phyloP scores from a whole-genome alignment of 2,113 vertebrate genomes.

The Boleophthalmus pectinirostris region DNA sequence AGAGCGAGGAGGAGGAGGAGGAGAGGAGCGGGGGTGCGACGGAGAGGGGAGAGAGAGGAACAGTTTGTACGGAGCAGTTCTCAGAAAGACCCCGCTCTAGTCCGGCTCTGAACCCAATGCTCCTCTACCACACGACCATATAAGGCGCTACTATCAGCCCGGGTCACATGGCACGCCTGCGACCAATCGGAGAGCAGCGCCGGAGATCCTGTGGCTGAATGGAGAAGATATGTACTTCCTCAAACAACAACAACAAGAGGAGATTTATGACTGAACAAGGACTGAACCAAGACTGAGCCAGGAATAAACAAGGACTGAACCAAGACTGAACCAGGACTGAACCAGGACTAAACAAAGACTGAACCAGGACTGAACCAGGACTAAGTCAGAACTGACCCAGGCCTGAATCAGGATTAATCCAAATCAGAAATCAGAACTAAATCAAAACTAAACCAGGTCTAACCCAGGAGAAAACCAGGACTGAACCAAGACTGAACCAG shows the following conservation, averaged over 20 bases:
- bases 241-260: not conserved
- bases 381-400: not conserved
- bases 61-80: slow-evolving; percentile 57
- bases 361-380: not conserved
- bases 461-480: not conserved
- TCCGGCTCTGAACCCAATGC: slow-evolving; percentile 46
- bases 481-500: not conserved
- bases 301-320: not conserved
- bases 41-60: slow-evolving; percentile 13
- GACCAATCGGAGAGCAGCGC: slow-evolving; percentile 43
- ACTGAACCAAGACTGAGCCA: not conserved
- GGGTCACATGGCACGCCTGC: slow-evolving; percentile 31
- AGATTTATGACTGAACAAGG: not conserved
- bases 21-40: slow-evolving; percentile 16
- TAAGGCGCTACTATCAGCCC: slow-evolving; percentile 61
- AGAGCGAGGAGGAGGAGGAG: too few species aligned
- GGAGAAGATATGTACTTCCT: slow-evolving; percentile 33
- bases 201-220: slow-evolving; percentile 25
- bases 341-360: not conserved
- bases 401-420: not conserved
- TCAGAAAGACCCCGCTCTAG: slow-evolving; percentile 46
- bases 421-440: not conserved
- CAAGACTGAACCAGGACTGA: not conserved
- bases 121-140: slow-evolving; percentile 49
- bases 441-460: not conserved